These are phyloP conservation scores for Cryptoprocta ferox DNA, from an alignment of 2,797 vertebrate genomes.

Conservation along the genomic window DNA sequence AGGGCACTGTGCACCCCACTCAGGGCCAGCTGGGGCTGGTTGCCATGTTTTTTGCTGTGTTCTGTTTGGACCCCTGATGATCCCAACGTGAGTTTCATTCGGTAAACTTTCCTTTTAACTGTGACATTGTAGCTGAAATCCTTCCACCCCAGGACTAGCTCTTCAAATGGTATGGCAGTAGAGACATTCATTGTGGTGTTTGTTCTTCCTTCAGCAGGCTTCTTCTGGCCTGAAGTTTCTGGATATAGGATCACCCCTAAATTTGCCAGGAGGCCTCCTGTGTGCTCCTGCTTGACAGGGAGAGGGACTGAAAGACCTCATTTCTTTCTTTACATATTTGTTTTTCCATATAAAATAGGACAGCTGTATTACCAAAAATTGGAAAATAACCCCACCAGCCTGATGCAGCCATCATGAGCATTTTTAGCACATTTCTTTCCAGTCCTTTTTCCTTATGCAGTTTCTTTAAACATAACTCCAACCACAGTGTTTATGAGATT, in stretches of 20 bases:
- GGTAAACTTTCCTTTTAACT: background rate
- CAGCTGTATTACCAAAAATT: background rate
- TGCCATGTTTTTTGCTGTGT: background rate
- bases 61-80: background rate
- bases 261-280: background rate
- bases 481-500: background rate
- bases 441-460: background rate
- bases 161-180: background rate
- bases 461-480: background rate
- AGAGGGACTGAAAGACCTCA: background rate
- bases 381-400: background rate
- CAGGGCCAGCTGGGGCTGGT: background rate
- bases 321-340: background rate
- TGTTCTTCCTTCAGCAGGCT: background rate
- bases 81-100: background rate
- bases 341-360: background rate
- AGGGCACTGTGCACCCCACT: background rate
- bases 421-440: background rate
- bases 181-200: background rate
- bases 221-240: background rate
- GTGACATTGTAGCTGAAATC: background rate
- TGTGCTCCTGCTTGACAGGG: background rate
- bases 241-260: background rate
- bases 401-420: background rate
- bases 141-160: background rate